Conservation (phyloP, 2,113 vertebrate genomes). For the Nothocercus julius region DNA sequence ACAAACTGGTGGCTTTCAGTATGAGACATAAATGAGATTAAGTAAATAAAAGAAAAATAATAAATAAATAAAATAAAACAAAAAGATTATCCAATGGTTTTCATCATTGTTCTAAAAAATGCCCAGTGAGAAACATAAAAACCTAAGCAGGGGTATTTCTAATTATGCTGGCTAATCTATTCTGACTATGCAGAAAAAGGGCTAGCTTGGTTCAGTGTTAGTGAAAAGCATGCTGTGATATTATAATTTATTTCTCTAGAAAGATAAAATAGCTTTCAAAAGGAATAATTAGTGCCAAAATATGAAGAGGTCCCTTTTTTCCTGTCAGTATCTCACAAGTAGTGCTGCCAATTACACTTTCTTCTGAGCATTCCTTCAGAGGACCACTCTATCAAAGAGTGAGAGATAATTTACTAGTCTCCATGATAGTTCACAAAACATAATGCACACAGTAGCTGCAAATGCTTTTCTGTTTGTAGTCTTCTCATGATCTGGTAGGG, state of each 20-base stretch:
- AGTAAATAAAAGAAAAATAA: not conserved
- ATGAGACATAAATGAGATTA: not conserved
- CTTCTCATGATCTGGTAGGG: not conserved
- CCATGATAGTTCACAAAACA: not conserved
- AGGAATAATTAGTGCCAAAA: not conserved
- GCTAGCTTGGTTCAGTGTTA: not conserved
- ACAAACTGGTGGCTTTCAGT: not conserved
- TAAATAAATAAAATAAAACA: not conserved
- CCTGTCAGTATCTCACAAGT: not conserved
- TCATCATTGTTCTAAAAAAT: not conserved
- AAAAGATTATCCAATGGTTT: not conserved
- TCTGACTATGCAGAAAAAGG: not conserved
- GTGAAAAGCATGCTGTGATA: not conserved
- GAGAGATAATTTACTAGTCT: not conserved
- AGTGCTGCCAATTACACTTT: not conserved
- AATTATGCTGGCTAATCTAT: not conserved
- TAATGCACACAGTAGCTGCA: not conserved
- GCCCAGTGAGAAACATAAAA: not conserved
- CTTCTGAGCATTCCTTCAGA: not conserved
- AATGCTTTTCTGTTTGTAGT: not conserved
- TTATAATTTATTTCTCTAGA: not conserved
- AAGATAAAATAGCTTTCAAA: not conserved
- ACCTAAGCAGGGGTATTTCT: not conserved
- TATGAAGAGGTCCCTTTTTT: not conserved
- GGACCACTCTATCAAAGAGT: not conserved